Evolutionary conservation across 1,140 invertebrate genomes (phyloP).

Genomic region (Microplitis mediator): DNA sequence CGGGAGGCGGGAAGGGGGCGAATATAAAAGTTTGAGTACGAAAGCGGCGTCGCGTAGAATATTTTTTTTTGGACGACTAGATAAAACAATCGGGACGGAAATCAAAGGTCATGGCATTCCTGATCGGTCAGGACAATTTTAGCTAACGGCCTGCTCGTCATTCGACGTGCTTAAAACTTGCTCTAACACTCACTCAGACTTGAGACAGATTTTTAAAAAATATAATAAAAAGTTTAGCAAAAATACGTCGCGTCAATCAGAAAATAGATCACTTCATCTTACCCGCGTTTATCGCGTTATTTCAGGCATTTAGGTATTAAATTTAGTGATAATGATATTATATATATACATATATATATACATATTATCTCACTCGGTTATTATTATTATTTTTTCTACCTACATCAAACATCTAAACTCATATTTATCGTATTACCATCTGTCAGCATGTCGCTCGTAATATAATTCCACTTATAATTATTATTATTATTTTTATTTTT

Average conservation of each 20-base stretch:
- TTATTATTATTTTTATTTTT: not conserved
- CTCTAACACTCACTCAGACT: too few relatives aligned
- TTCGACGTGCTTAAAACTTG: conserved; percentile 7
- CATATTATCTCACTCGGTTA: not conserved
- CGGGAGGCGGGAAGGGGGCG: too few relatives aligned
- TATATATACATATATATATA: not conserved
- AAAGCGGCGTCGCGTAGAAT: not conserved
- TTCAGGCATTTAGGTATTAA: not conserved
- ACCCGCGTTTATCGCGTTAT: not conserved
- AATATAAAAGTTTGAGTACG: not conserved
- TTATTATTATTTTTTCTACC: not conserved
- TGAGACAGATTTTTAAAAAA: too few relatives aligned
- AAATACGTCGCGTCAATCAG: not conserved
- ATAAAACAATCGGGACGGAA: conserved; percentile 30
- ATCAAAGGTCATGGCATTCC: conserved; percentile 48
- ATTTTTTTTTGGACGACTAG: conserved; percentile 10
- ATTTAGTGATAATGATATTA: not conserved
- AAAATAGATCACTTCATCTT: conserved; percentile 7
- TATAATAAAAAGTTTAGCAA: not conserved
- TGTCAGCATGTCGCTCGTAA: not conserved
- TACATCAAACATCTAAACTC: not conserved
- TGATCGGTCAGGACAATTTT: conserved; percentile 55
- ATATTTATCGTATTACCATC: not conserved
- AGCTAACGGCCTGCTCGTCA: conserved; percentile 44
- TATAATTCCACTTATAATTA: not conserved